Conservation (phyloP, 1,140 invertebrate genomes). For the Drosophila grimshawi region DNA sequence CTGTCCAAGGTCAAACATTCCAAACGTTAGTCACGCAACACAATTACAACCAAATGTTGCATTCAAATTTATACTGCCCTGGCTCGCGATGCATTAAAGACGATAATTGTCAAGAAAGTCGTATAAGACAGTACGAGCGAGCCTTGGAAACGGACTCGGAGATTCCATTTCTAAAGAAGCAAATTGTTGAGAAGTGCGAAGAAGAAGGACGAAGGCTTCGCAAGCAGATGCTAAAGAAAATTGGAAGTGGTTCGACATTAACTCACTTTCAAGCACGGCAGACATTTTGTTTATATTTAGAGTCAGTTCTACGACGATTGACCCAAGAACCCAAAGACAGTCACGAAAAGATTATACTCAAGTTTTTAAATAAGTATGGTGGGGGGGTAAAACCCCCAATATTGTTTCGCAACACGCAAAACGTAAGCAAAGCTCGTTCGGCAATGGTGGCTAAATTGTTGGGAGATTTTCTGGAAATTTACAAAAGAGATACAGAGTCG, state of each 20-base stretch:
- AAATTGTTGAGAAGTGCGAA: slow-evolving; percentile 64
- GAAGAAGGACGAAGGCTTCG: slow-evolving; percentile 73
- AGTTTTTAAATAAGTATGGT: slow-evolving; percentile 93
- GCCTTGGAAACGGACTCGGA: slow-evolving; percentile 63
- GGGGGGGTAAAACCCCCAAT: slow-evolving; percentile 91
- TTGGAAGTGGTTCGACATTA: slow-evolving; percentile 75
- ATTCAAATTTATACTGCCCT: slow-evolving; percentile 84
- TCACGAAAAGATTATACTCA: slow-evolving; percentile 90
- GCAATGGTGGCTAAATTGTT: slow-evolving; percentile 95
- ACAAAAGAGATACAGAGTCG: slow-evolving; percentile 93
- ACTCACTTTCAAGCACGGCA: slow-evolving; percentile 89
- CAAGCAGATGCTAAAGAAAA: slow-evolving; percentile 74
- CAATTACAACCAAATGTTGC: slow-evolving; percentile 93
- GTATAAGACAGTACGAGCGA: slow-evolving; percentile 79
- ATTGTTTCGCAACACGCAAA: slow-evolving; percentile 84
- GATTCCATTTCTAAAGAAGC: slow-evolving; percentile 70
- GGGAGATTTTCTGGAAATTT: slow-evolving; percentile 96
- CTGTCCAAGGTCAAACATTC: slow-evolving; percentile 86
- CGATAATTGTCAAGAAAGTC: slow-evolving; percentile 74
- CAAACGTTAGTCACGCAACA: slow-evolving; percentile 87
- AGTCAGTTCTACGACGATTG: slow-evolving; percentile 90
- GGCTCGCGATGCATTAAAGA: slow-evolving; percentile 39
- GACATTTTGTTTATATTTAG: slow-evolving; percentile 93
- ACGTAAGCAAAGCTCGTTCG: slow-evolving; percentile 90
- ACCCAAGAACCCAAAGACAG: slow-evolving; percentile 86